These are phyloP conservation scores for Eilema sororculum DNA, from an alignment of 2,888 invertebrate species.

Conservation along the genomic window DNA sequence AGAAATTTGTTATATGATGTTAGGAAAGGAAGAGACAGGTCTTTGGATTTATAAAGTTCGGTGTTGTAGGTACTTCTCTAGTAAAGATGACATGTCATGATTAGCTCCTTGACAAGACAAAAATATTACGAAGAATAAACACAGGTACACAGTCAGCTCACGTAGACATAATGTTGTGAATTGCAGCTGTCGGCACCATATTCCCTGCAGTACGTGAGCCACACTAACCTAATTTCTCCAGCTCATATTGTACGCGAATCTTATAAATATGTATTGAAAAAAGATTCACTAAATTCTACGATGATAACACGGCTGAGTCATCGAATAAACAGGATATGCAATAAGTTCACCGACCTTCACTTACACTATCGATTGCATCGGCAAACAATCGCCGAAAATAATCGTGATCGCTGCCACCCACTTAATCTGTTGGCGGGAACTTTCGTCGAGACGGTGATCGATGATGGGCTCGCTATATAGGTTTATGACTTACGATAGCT, in stretches of 20 bases:
- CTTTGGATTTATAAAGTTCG: too few relatives aligned
- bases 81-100: too few relatives aligned
- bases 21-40: too few relatives aligned
- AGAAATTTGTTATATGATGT: too few relatives aligned
- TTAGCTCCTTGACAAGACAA: too few relatives aligned
- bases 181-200: conserved; percentile 17
- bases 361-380: conserved; percentile 29
- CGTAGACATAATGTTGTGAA: conserved; percentile 17
- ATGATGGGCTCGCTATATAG: conserved; percentile 37
- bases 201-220: conserved; percentile 29
- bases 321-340: conserved; percentile 6
- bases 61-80: too few relatives aligned
- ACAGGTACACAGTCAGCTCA: conserved; percentile 12
- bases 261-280: conserved; percentile 1
- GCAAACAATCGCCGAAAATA: conserved; percentile 43
- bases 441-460: conserved; percentile 31
- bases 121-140: neutral
- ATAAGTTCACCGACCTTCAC: conserved; percentile 21
- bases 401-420: conserved; percentile 32
- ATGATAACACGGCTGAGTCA: conserved; percentile 5
- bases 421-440: conserved; percentile 34
- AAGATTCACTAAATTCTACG: conserved; percentile 9
- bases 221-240: conserved; percentile 35
- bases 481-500: conserved; percentile 22
- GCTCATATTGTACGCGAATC: conserved; percentile 17